Evolutionary conservation across 2,113 vertebrate species (phyloP).

Genomic region (Orycteropus afer): DNA sequence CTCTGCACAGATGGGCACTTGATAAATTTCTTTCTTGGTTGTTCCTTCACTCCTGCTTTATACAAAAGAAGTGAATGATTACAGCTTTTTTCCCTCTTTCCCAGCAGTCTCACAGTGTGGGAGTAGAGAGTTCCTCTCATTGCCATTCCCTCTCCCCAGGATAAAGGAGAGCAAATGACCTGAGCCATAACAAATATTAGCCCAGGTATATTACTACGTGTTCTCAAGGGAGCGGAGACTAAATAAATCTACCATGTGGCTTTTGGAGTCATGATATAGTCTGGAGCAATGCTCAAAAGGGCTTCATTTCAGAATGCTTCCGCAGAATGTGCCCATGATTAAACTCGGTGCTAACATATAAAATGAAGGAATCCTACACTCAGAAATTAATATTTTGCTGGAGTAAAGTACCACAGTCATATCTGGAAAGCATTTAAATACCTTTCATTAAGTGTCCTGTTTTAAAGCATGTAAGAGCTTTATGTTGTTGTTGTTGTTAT

Average conservation of each 20-base stretch:
- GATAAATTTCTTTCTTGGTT: constrained; percentile 52
- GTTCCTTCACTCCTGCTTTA: constrained; percentile 17
- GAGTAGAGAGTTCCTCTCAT: background rate
- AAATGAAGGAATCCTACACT: constrained; percentile 5
- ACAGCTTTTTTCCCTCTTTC: background rate
- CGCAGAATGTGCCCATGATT: background rate
- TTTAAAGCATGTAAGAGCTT: background rate
- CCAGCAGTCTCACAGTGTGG: background rate
- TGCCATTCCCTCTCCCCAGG: constrained; percentile 8
- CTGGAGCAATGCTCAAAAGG: background rate
- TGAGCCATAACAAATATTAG: constrained; percentile 64
- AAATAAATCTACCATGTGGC: constrained; percentile 25
- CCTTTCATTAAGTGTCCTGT: background rate
- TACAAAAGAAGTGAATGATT: constrained; percentile 51
- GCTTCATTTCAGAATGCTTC: constrained; percentile 24
- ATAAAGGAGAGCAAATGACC: constrained; percentile 55
- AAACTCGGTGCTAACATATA: background rate
- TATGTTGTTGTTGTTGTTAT: no score
- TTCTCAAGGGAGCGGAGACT: constrained; percentile 21
- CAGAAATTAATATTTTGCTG: background rate
- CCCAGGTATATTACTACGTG: constrained; percentile 47
- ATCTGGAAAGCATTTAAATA: constrained; percentile 16
- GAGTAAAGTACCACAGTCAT: background rate
- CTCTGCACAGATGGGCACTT: constrained; percentile 44
- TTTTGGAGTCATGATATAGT: background rate